Base-by-base conservation (phyloP, 2,888 invertebrate genomes). In the Brachypalpus laphriformis region DNA sequence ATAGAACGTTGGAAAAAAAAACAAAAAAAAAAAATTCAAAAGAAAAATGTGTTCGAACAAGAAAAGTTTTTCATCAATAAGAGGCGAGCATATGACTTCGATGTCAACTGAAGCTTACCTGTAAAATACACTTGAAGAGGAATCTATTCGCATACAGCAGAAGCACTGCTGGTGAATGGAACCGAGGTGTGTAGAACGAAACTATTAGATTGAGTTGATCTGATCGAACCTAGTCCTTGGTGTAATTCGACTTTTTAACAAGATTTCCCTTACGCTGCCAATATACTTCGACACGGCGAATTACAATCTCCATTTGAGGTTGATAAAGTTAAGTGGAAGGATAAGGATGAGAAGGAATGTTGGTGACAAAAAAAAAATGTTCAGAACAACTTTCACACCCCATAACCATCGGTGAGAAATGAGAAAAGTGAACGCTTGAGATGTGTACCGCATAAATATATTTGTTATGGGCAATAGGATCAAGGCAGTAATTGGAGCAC, bases 191-290 rank as follows among this genome's bases (percentile, higher is more conserved):
- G 22, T 63, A 18, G 34, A 18, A 47, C 8, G 9, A 61, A 63
- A 37, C 47, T 63, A 65, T 22, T 65, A 61, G 63, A 74, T 76
- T 85, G 71, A 81, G 71, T 76, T 85, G 81, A 85, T 85, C 31
- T 51, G 81, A 74, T 78, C 45, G 72, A 68, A 78, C 18, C 76
- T 5, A 76, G 81, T 80, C 75, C 70, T 80, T 80, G 83, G 80
- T 85, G 85, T 85, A 85, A 85, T 85, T 85, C 81, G 65, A 81
- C 75, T 85, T 85, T 85, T 76, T 85, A 85, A 85, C 85, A 85
- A 85, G 85, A 85, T 85, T n/a, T 85, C 71, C 70, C 71, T 85
- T 56, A 68, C 85, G 75, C 65, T 85, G 81, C 75, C 85, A 76
- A 85, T 85, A 78, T 56, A 57, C 70, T 85, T 85, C 66, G 65